Base-by-base conservation (phyloP, 2,113 vertebrate genomes). In the Mesoclemmys tuberculata region DNA sequence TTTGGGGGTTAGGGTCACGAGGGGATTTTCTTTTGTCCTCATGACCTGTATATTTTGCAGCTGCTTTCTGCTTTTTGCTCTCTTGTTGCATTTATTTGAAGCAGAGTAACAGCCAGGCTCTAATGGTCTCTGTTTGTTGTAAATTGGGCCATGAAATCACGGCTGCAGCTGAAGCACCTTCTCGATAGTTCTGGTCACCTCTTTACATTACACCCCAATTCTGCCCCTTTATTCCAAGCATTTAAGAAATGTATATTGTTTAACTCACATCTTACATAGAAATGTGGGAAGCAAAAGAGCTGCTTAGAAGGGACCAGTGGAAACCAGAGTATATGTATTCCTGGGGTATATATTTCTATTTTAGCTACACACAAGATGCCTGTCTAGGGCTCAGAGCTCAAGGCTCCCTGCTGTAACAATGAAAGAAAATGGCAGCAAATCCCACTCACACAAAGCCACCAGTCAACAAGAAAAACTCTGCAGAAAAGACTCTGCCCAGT, bases 11-110 rank as follows among this genome's bases (percentile, higher is more conserved):
- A 91, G 74, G 64, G 87, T 52, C 75, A 26, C 86, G 56, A 56
- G 5, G 90, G 16, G 81, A 68, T 90, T 92, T 96, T 79, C 41
- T 79, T 90, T 94, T 96, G 90, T 90, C 94, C 71, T 87, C 38
- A 12, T 85, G 41, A 84, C 18, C n/a, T n/a, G 13, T n/a, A 75
- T 92, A 87, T 94, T 92, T 87, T 92, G 26, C 79, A 87, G 61
- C 24, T 90, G 4, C 81, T 93, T 97, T 83, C 81, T 93, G 22
- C 27, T 58, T 1, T 0, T 86, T 68, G 3, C 46, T 92, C 22
- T 51, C 74, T 78, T 78, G 19, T 56, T 86, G 74, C 51, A 18
- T 52, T 52, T 52, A 52, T 18, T 52, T 52, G 51, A 58, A 58
- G 22, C 26, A 29, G 56, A 58, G 49, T 88, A 31, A 46, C 10